Base-by-base conservation (phyloP, 2,797 vertebrate genomes). In the Smutsia temminckii region DNA sequence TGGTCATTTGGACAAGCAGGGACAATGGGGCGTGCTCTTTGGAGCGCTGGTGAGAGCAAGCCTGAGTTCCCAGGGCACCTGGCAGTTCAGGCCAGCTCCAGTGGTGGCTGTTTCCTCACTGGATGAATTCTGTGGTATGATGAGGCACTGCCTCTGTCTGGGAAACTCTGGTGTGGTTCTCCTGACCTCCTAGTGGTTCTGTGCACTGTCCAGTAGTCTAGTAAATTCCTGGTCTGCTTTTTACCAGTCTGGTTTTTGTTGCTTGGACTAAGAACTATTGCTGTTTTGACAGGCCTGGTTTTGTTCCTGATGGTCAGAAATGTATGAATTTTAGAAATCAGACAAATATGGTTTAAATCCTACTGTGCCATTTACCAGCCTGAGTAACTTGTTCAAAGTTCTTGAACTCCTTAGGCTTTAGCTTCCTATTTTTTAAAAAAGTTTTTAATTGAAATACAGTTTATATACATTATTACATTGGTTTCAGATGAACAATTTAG, bases 241-340 rank as follows among this genome's bases (percentile, higher is more conserved):
- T 53, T 63, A 16, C 40, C 53, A 84, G 49, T 81, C 55, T 89
- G 32, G 1, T 53, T 93, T 92, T 69, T 86, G 34, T 79, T 86
- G 32, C 53, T 88, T 85, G 34, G 21, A 84, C 12, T 29, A 64
- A 29, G 40, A 49, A 87, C 13, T 46, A 68, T 93, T 85, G 64
- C 14, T 77, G 1, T 93, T 90, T 95, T 59, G 63, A 34, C 71
- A 83, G 42, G 3, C 20, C 17, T 86, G 75, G 6, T 46, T 68
- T 97, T 89, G 89, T 77, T 93, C 42, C n/a, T 84, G 21, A n/a
- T 89, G 85, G 29, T 68, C 16, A 71, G 75, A 85, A 91, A 83
- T 18, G 3, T 7, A 49, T 51, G 20, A 61, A 42, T 80, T 97
- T 83, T 77, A 40, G 80, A 95, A 94, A 78, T 79, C 46, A 89